Evolutionary conservation across 2,113 vertebrate species (phyloP).

Genomic region (Anthoscopus minutus): DNA sequence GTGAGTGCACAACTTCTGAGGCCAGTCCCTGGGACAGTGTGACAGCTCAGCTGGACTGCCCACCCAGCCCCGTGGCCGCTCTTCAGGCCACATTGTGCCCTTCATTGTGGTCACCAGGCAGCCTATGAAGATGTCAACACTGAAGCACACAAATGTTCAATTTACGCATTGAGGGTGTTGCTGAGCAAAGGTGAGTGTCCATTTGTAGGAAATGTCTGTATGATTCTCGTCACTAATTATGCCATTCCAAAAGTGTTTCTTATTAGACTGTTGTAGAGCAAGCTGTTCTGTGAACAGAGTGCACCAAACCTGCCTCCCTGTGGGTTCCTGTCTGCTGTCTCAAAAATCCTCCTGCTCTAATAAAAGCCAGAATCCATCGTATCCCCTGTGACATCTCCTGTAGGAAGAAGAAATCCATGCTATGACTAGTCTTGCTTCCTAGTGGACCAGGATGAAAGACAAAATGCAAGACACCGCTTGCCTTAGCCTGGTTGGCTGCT

Average conservation of each 20-base stretch:
- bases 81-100: background rate
- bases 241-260: background rate
- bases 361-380: background rate
- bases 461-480: background rate
- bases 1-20: background rate
- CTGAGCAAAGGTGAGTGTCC: background rate
- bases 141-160: background rate
- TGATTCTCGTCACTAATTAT: background rate
- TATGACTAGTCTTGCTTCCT: background rate
- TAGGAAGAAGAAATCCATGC: background rate
- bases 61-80: background rate
- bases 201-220: background rate
- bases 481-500: background rate
- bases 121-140: background rate
- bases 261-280: background rate
- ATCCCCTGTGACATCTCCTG: background rate
- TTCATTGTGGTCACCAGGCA: background rate
- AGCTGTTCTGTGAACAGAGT: background rate
- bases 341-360: background rate
- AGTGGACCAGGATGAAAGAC: background rate
- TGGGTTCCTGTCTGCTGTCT: background rate
- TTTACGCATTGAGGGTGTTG: accelerated
- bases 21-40: background rate
- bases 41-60: background rate
- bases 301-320: background rate